Evolutionary conservation across 53 echinoderm and acorn worm species (phyloP).

Genomic region (Holothuria leucospilota): DNA sequence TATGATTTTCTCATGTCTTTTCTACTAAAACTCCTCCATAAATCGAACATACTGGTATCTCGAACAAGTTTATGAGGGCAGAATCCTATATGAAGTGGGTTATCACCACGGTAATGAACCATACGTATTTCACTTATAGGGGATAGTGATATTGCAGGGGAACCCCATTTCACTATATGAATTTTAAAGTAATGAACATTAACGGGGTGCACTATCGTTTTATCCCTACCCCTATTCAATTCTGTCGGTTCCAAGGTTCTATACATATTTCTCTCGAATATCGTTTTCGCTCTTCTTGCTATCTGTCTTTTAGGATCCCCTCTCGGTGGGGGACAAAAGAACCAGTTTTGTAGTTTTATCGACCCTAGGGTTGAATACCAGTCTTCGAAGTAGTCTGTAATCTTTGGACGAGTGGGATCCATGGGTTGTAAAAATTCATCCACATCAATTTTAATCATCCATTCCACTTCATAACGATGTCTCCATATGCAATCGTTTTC

Average conservation of each 20-base stretch:
- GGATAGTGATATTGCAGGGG: slow-evolving; percentile 59
- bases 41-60: slow-evolving; percentile 61
- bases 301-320: neutral
- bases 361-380: slow-evolving; percentile 48
- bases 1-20: neutral
- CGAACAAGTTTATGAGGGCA: slow-evolving; percentile 39
- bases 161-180: slow-evolving; percentile 66
- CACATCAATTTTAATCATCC: slow-evolving; percentile 80
- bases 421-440: slow-evolving; percentile 86
- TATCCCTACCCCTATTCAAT: slow-evolving; percentile 68
- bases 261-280: slow-evolving; percentile 65
- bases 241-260: slow-evolving; percentile 48
- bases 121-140: slow-evolving; percentile 66
- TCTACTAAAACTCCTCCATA: slow-evolving; percentile 46
- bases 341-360: slow-evolving; percentile 71
- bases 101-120: slow-evolving; percentile 75
- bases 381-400: slow-evolving; percentile 17
- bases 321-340: slow-evolving; percentile 60
- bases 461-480: slow-evolving; percentile 46
- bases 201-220: slow-evolving; percentile 60
- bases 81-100: slow-evolving; percentile 63
- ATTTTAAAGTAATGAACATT: slow-evolving; percentile 81
- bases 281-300: neutral
- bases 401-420: slow-evolving; percentile 49
- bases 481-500: slow-evolving; percentile 82